Base-by-base conservation (phyloP, 2,888 invertebrate genomes). In the Drosophila mulleri region DNA sequence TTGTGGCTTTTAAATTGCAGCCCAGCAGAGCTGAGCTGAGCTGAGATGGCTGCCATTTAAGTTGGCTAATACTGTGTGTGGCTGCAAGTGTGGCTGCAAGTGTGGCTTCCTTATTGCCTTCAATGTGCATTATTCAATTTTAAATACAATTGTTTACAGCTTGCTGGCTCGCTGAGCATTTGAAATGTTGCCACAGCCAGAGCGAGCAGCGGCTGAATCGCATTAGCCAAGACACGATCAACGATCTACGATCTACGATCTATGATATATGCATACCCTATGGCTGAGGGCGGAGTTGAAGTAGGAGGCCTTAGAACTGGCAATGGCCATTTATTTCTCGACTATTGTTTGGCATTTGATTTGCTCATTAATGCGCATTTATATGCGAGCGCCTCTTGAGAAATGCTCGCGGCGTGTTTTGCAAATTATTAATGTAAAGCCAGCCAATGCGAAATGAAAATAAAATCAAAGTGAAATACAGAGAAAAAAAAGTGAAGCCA, bases 91-190 rank as follows among this genome's bases (percentile, higher is more conserved):
- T 9, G 57, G 54, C 54, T 42, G 9, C 8, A 23, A 53, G 37
- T 53, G 52, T 39, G 59, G 52, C 83, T 83, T 83, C 83, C 83
- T 83, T 72, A 79, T 86, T 77, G 75, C 11, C 58, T 65, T 35
- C 16, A 52, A 39, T 11, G 53, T 53, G 45, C 39, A 63, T 60
- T 67, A 76, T 58, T 76, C 58, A 62, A 45, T 66, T 68, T 62
- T 37, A 69, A 65, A 63, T 67, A 68, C 59, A 86, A 79, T 77
- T 81, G 83, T 79, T 83, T 71, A 79, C 65, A 76, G 76, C 44
- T 82, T 81, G 73, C 73, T 86, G 86, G 60, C 74, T 66, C 64
- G 77, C 23, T 82, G 76, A 52, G 73, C 82, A 80, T 69, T 85
- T 71, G 67, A 64, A 70, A 65, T 60, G 79, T 67, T 54, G 56